Conservation (phyloP, 2,797 vertebrate species). For the Sebastes taczanowskii region DNA sequence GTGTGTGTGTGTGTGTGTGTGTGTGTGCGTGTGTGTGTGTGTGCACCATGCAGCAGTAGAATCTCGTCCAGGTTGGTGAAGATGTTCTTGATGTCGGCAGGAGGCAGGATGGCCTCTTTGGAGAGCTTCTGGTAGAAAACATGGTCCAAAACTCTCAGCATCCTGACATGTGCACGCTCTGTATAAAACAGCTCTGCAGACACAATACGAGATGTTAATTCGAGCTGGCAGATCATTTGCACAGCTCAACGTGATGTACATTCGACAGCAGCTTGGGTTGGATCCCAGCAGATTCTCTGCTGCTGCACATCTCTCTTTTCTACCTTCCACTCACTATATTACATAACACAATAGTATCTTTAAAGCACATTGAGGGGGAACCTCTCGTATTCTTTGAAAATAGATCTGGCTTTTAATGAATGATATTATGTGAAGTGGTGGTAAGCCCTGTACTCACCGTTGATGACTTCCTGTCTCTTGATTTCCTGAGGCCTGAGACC, state of each 20-base stretch:
- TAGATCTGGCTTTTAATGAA: not conserved
- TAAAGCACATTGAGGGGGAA: not conserved
- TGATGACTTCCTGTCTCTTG: conserved; percentile 95
- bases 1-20: not conserved
- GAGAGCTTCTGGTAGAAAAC: conserved; percentile 92
- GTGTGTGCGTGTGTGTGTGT: not conserved
- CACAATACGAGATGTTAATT: not conserved
- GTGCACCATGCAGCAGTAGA: conserved; percentile 89
- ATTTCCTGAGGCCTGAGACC: conserved; percentile 91
- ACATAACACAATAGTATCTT: not conserved
- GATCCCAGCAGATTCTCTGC: not conserved
- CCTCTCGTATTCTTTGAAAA: not conserved
- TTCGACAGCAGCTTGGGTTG: not conserved
- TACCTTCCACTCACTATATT: not conserved
- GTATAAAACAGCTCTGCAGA: conserved; percentile 91
- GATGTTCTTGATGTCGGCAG: conserved; percentile 89
- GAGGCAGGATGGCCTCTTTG: conserved; percentile 88
- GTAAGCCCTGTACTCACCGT: conserved; percentile 82
- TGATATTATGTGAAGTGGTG: not conserved
- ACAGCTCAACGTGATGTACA: not conserved
- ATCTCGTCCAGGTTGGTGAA: conserved; percentile 95
- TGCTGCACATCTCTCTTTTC: not conserved
- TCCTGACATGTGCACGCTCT: conserved; percentile 91
- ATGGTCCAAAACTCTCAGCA: conserved; percentile 90
- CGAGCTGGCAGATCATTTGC: not conserved